Conservation (phyloP, 2,113 vertebrate species). For the Tragelaphus strepsiceros region DNA sequence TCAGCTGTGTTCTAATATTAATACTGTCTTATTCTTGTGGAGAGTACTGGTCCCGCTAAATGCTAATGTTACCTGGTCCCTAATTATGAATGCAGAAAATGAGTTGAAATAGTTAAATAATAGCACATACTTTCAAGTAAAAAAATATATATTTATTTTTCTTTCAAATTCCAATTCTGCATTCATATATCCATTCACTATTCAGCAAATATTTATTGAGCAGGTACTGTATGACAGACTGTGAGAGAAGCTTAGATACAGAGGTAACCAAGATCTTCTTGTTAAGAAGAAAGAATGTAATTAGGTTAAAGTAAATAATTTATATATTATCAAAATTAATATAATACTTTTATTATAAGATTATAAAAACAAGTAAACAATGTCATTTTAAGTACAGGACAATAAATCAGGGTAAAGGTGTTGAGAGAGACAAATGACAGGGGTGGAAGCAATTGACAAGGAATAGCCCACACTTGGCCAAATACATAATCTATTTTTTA, state of each 20-base stretch:
- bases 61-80: background rate
- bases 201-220: background rate
- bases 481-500: background rate
- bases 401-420: background rate
- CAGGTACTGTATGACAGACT: background rate
- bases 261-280: background rate
- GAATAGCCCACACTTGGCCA: background rate
- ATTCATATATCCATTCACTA: background rate
- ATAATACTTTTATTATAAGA: background rate
- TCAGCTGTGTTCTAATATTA: background rate
- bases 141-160: background rate
- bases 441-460: background rate
- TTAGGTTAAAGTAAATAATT: background rate
- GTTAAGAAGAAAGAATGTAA: background rate
- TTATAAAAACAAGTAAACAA: background rate
- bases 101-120: background rate
- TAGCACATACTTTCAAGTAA: background rate
- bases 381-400: background rate
- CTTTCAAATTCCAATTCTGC: background rate
- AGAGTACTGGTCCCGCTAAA: background rate
- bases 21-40: background rate
- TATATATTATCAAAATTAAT: background rate
- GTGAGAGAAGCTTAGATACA: background rate
- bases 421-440: background rate
- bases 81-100: background rate